Conservation (phyloP, 2,797 vertebrate species). For the Pterois miles region DNA sequence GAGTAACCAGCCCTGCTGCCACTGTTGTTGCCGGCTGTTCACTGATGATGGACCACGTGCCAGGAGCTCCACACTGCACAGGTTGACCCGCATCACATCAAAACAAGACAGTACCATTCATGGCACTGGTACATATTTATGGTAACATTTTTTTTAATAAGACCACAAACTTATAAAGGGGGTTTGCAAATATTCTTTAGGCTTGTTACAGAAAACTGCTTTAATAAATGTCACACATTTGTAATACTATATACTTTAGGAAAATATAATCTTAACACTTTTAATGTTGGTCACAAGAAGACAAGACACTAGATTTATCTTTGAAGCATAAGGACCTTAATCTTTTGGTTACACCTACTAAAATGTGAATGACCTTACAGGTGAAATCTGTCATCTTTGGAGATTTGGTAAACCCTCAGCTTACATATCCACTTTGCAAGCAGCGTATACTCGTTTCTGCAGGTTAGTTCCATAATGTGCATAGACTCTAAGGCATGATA, state of each 20-base stretch:
- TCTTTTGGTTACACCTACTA: conserved; percentile 40
- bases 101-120: neutral
- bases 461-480: conserved; percentile 16
- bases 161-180: neutral
- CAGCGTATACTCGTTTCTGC: conserved; percentile 13
- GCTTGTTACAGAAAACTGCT: conserved; percentile 41
- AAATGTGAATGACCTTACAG: conserved; percentile 8
- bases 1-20: conserved; percentile 71
- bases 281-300: too few relatives aligned
- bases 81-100: conserved; percentile 10
- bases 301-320: too few relatives aligned
- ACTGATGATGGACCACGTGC: conserved; percentile 64
- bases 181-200: conserved; percentile 17
- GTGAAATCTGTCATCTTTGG: conserved; percentile 3
- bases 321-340: neutral
- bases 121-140: neutral
- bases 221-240: conserved; percentile 47
- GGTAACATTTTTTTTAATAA: neutral
- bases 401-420: conserved; percentile 14
- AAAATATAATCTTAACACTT: too few relatives aligned
- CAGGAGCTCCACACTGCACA: conserved; percentile 37
- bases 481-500: neutral
- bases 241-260: conserved; percentile 8
- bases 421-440: conserved; percentile 25
- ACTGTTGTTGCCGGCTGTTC: conserved; percentile 62